Percentiles rank a stretch among this genome's conserved stretches.
These are phyloP conservation scores for Heliconius erato DNA, from an alignment of 2,888 invertebrate species.

Conservation along the genomic window DNA sequence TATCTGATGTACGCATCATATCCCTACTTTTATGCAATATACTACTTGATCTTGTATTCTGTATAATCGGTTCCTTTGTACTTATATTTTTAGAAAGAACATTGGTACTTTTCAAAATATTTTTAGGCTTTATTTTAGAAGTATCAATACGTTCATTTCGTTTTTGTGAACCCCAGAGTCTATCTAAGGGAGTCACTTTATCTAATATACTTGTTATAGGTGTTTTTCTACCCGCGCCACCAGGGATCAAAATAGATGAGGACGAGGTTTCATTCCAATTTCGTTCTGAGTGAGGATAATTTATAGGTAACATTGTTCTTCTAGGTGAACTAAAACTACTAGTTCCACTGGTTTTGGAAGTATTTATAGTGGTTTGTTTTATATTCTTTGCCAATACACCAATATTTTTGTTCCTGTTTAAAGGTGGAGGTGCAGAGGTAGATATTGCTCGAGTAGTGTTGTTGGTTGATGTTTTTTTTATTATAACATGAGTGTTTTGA, in stretches of 20 bases:
- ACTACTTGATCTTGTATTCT: slow-evolving; percentile 58
- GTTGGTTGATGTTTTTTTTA: slow-evolving; percentile 57
- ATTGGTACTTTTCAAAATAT: slow-evolving; percentile 56
- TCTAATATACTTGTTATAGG: slow-evolving; percentile 83
- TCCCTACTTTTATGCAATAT: slow-evolving; percentile 77
- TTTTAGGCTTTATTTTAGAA: slow-evolving; percentile 67
- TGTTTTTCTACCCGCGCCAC: slow-evolving; percentile 80
- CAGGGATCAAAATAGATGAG: slow-evolving; percentile 75
- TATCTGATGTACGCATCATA: slow-evolving; percentile 81
- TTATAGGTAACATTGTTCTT: slow-evolving; percentile 76
- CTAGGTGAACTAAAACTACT: slow-evolving; percentile 82
- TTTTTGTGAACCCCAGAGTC: slow-evolving; percentile 82
- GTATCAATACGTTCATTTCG: slow-evolving; percentile 79
- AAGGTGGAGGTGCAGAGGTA: slow-evolving; percentile 75
- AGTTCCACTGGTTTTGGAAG: slow-evolving; percentile 66
- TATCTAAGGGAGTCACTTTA: slow-evolving; percentile 85
- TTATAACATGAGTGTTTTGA: slow-evolving; percentile 79
- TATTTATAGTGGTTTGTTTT: slow-evolving; percentile 58
- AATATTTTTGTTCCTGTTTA: slow-evolving; percentile 70
- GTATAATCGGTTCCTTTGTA: slow-evolving; percentile 51
- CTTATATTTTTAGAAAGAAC: slow-evolving; percentile 54
- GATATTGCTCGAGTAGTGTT: slow-evolving; percentile 69
- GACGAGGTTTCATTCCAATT: slow-evolving; percentile 64
- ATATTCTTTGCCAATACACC: slow-evolving; percentile 55
- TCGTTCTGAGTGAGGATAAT: slow-evolving; percentile 70